Evolutionary conservation across 92 coral and sea anemone species (phyloP).

Genomic region (Galaxea fascicularis): DNA sequence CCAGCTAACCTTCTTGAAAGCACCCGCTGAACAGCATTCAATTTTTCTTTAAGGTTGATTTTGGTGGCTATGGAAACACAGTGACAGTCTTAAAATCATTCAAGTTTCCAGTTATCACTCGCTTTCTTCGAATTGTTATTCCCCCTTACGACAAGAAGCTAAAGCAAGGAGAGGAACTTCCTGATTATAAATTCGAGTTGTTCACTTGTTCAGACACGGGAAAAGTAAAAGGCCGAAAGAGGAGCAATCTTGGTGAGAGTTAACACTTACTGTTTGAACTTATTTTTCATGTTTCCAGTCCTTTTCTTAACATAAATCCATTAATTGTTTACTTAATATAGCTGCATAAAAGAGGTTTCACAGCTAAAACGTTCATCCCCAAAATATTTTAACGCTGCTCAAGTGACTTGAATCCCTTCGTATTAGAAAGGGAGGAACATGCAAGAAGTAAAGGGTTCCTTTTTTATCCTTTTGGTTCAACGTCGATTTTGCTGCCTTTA

Average conservation of each 20-base stretch:
- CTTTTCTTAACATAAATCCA: too few relatives aligned
- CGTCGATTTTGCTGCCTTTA: too few relatives aligned
- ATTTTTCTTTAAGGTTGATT: slow-evolving; percentile 22
- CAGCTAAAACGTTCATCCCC: too few relatives aligned
- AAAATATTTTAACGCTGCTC: too few relatives aligned
- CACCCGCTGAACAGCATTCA: too few relatives aligned
- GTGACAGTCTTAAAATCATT: slow-evolving; percentile 2
- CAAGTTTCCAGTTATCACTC: neutral
- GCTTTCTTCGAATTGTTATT: slow-evolving; percentile 18
- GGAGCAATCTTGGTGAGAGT: neutral
- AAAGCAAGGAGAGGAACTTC: slow-evolving; percentile 3
- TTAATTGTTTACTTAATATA: too few relatives aligned
- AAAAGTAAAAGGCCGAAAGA: neutral
- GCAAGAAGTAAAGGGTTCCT: too few relatives aligned
- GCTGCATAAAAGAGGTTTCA: too few relatives aligned
- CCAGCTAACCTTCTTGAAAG: too few relatives aligned
- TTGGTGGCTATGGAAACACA: neutral
- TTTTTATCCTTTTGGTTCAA: too few relatives aligned
- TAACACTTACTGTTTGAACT: neutral
- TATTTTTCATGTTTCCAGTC: neutral
- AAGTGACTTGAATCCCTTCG: too few relatives aligned
- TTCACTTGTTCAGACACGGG: neutral
- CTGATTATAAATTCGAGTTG: slow-evolving; percentile 14
- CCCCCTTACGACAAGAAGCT: slow-evolving; percentile 2
- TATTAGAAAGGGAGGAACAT: too few relatives aligned